Percentiles rank a stretch among this genome's conserved stretches.
Conservation (phyloP, 2,797 vertebrate genomes). For the Chrysocyon brachyurus region DNA sequence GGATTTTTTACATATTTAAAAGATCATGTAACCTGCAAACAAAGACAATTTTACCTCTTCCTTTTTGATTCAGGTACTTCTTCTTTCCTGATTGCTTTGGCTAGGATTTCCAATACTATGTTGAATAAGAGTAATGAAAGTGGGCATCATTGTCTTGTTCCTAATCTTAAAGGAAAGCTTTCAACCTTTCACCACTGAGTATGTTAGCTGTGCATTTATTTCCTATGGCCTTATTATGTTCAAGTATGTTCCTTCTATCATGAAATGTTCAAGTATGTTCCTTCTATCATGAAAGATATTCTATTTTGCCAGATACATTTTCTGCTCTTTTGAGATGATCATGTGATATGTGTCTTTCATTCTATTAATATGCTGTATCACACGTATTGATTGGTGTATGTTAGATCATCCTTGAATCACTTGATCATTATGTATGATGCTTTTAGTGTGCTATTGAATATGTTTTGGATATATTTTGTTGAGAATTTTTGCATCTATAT, state of each 20-base stretch:
- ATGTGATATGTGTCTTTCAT: neutral
- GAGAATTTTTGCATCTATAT: neutral
- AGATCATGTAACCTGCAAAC: neutral
- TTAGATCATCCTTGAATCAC: neutral
- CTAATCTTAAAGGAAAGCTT: neutral
- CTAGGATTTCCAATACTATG: neutral
- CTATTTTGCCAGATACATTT: neutral
- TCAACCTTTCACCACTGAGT: neutral
- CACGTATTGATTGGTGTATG: neutral
- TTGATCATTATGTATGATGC: neutral
- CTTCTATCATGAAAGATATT: neutral
- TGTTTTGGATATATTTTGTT: neutral
- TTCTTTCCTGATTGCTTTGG: neutral
- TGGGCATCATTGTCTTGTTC: neutral
- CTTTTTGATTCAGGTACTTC: neutral
- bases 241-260: neutral
- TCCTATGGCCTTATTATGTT: neutral
- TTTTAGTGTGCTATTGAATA: neutral
- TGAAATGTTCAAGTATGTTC: neutral
- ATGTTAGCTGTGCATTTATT: neutral
- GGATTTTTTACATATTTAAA: neutral
- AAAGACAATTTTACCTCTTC: neutral
- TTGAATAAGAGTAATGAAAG: neutral
- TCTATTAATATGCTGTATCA: neutral
- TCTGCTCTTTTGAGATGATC: neutral